These are phyloP conservation scores for Rhinolophus ferrumequinum DNA, from an alignment of 2,113 vertebrate genomes.

Conservation along the genomic window DNA sequence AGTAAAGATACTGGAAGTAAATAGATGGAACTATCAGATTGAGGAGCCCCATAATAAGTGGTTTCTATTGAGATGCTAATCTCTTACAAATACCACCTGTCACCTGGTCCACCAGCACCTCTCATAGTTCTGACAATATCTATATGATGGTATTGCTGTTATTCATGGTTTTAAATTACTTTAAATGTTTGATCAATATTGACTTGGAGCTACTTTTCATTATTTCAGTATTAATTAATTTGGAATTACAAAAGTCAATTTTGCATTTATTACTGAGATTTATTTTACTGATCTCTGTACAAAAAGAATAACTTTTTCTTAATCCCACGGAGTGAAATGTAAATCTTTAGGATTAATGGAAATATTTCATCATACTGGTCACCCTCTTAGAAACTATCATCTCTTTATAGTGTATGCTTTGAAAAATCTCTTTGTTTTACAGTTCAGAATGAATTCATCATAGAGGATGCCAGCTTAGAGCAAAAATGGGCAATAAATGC, in stretches of 20 bases:
- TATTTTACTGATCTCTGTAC: background rate
- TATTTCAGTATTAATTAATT: conserved; percentile 22
- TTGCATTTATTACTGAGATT: background rate
- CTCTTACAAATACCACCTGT: background rate
- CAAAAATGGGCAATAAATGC: conserved; percentile 11
- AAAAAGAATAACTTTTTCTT: background rate
- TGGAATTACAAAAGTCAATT: conserved; percentile 40
- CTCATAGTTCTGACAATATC: background rate
- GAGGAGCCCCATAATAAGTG: background rate
- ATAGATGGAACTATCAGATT: background rate
- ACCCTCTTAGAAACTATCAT: conserved; percentile 41
- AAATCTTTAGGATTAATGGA: conserved; percentile 32
- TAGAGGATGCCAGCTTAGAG: background rate
- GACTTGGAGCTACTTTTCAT: conserved; percentile 2
- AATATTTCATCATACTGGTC: conserved; percentile 54
- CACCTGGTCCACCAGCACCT: background rate
- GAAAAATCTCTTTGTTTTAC: conserved; percentile 66
- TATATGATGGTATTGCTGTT: background rate
- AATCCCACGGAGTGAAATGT: background rate
- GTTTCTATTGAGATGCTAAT: background rate
- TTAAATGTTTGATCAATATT: conserved; percentile 34
- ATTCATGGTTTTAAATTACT: background rate
- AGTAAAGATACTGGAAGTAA: background rate
- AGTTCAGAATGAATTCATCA: conserved; percentile 68
- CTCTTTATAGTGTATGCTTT: conserved; percentile 51